These are phyloP conservation scores for Lepeophtheirus nordmannii DNA, from an alignment of 2,888 invertebrate species.

Conservation along the genomic window DNA sequence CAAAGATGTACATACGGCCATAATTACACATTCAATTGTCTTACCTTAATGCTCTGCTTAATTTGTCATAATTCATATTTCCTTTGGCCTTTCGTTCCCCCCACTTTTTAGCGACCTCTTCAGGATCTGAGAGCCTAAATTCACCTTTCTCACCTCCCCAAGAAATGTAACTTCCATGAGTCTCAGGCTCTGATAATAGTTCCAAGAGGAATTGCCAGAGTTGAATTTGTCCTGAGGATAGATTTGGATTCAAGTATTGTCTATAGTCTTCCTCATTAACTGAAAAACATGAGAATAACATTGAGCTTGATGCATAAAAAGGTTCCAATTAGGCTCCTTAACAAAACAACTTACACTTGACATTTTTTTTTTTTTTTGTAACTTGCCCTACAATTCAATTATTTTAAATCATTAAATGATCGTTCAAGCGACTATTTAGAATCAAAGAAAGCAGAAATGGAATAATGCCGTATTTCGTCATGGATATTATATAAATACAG, in stretches of 20 bases:
- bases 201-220: slow-evolving; percentile 96
- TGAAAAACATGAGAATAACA: neutral
- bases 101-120: slow-evolving; percentile 93
- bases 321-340: no score
- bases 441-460: no score
- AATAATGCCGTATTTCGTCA: no score
- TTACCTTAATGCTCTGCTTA: slow-evolving; percentile 63
- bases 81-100: slow-evolving; percentile 96
- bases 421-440: no score
- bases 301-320: no score
- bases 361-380: no score
- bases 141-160: slow-evolving; percentile 8
- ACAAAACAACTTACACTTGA: no score
- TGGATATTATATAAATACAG: no score
- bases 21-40: no score
- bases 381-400: no score
- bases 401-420: no score
- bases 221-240: slow-evolving; percentile 78
- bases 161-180: slow-evolving; percentile 81
- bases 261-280: neutral
- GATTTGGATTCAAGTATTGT: slow-evolving; percentile 40
- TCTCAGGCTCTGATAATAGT: slow-evolving; percentile 69
- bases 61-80: slow-evolving; percentile 99
- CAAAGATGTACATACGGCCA: no score
- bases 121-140: slow-evolving; percentile 33